These are phyloP conservation scores for Bombyx mandarina DNA, from an alignment of 1,140 invertebrate species.

Conservation along the genomic window DNA sequence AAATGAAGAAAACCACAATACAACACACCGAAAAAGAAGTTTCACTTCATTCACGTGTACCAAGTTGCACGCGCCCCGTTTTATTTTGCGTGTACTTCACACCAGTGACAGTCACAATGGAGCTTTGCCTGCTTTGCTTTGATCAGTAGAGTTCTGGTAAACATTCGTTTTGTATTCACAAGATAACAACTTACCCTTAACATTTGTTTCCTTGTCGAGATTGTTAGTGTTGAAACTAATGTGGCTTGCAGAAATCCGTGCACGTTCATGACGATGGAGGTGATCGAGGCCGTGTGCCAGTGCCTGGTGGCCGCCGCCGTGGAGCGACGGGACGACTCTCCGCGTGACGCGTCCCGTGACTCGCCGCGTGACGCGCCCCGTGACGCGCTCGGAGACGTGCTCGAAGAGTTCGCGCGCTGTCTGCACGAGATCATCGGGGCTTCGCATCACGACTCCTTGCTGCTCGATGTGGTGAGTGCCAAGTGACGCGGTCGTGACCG, in stretches of 20 bases:
- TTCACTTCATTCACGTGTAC: no score
- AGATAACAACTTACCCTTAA: no score
- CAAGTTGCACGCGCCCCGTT: no score
- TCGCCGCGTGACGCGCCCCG: slow-evolving; percentile 76
- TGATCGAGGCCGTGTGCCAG: slow-evolving; percentile 95
- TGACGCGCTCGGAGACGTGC: slow-evolving; percentile 83
- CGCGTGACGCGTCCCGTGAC: slow-evolving; percentile 41
- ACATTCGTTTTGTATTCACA: no score
- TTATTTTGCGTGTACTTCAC: no score
- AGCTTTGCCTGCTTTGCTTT: no score
- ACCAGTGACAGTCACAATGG: no score
- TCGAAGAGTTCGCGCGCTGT: slow-evolving; percentile 96
- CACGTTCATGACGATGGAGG: slow-evolving; percentile 91
- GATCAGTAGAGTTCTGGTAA: no score
- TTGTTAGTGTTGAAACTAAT: slow-evolving; percentile 6
- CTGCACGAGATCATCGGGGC: slow-evolving; percentile 91
- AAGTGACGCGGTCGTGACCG: not conserved
- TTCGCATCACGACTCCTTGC: slow-evolving; percentile 33
- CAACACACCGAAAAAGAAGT: no score
- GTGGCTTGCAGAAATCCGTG: slow-evolving; percentile 79
- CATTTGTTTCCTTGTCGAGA: no score
- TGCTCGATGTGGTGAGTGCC: slow-evolving; percentile 24
- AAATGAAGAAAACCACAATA: no score
- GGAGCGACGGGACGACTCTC: slow-evolving; percentile 80
- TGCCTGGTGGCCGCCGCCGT: slow-evolving; percentile 94